Percentiles rank a stretch among this genome's conserved stretches.
These are phyloP conservation scores for Tinea semifulvella DNA, from an alignment of 2,888 invertebrate species.

Conservation along the genomic window DNA sequence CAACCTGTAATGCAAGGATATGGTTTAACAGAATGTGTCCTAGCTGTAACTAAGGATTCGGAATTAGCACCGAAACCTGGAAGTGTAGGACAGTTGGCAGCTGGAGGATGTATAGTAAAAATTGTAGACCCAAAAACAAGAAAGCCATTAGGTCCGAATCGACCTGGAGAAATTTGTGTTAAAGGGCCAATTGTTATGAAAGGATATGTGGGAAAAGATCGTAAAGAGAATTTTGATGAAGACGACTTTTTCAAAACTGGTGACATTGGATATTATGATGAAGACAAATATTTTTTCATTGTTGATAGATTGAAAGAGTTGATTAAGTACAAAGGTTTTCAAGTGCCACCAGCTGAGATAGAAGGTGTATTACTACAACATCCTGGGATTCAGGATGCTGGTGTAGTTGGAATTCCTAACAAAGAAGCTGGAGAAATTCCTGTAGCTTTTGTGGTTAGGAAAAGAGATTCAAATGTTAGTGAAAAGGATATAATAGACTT, in stretches of 20 bases:
- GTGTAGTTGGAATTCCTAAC: slow-evolving; percentile 80
- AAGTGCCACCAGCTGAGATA: slow-evolving; percentile 84
- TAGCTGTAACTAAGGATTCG: slow-evolving; percentile 25
- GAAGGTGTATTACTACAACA: slow-evolving; percentile 83
- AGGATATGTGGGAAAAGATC: slow-evolving; percentile 76
- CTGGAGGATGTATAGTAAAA: slow-evolving; percentile 32
- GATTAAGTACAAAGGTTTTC: slow-evolving; percentile 49
- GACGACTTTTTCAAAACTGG: slow-evolving; percentile 81
- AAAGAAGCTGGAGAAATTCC: slow-evolving; percentile 76
- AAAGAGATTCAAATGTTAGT: slow-evolving; percentile 53
- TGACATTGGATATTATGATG: slow-evolving; percentile 48
- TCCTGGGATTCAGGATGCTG: slow-evolving; percentile 76
- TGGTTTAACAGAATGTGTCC: slow-evolving; percentile 41
- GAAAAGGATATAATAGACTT: slow-evolving; percentile 65
- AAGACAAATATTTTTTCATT: slow-evolving; percentile 38
- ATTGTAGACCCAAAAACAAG: slow-evolving; percentile 69
- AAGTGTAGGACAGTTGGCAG: slow-evolving; percentile 32
- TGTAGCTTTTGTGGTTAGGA: slow-evolving; percentile 74
- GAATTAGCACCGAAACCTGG: slow-evolving; percentile 26
- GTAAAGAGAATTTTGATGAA: slow-evolving; percentile 75
- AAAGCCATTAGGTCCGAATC: slow-evolving; percentile 66
- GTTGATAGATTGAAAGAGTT: slow-evolving; percentile 49
- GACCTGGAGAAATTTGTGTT: slow-evolving; percentile 82
- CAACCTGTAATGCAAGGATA: slow-evolving; percentile 37
- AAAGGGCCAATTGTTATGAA: slow-evolving; percentile 81